Base-by-base conservation (phyloP, 1,140 invertebrate species). In the Heliconius eleuchia region DNA sequence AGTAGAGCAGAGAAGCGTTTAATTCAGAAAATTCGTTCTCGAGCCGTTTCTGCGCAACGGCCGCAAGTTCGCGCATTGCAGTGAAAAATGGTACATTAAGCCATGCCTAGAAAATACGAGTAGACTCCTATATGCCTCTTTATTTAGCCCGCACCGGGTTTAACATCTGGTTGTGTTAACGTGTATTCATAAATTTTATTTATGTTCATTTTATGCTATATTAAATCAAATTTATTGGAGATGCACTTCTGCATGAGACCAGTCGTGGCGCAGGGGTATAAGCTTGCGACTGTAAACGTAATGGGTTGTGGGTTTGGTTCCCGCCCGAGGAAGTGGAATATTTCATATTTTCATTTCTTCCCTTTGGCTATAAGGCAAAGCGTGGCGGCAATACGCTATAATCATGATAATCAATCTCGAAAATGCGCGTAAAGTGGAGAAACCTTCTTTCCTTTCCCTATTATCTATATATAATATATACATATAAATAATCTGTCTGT, bases 71-170 rank as follows among this genome's bases (percentile, higher is more conserved):
- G 77, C 79, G 79, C 79, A 80, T 80, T 80, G 79, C 79, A 80
- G 79, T 80, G 79, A 80, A 80, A 80, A 80, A 80, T 80, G 79
- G 34, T 77, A 76, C 70, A 76, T 76, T 80, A 80, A 71, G 55
- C 71, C 55, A 34, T 76, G 74, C 55, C 71, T 60, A 70, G 27
- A 30, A 34, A 60, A 80, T 76, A 46, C 42, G 42, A 16, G 13
- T 46, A 80, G 76, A 80, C 75, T 70, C 46, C 70, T 46, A 30
- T 60, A 50, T 76, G 46, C 27, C 57, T 57, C 57, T 46, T 77
- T 72, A 50, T 73, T 52, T 46, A 23, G 39, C 34, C 71, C 6
- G 71, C 39, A 16, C 71, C 34, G 34, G 34, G 34, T 1, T 37
- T 37, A 37, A 42, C 37, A 72, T 72, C 34, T 72, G 71, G 19